Percentiles rank a stretch among this genome's conserved stretches.
Evolutionary conservation across 1,140 invertebrate genomes (phyloP).

Genomic region (Potamilus streckersoni): DNA sequence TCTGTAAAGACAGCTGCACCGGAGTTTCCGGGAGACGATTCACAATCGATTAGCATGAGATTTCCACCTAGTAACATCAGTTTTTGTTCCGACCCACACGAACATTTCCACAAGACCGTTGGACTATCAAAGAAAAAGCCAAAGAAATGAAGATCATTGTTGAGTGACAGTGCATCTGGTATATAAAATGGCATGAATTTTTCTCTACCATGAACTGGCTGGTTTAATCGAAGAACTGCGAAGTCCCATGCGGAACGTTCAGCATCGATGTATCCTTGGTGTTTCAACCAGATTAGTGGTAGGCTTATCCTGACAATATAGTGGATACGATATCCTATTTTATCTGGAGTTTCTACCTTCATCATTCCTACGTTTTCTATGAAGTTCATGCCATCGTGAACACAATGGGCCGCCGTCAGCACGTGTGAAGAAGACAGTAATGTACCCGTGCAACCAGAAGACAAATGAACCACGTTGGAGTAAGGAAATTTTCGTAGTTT

Average conservation of each 20-base stretch:
- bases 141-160: constrained; percentile 44
- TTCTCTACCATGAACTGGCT: constrained; percentile 36
- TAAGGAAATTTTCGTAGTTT: constrained; percentile 44
- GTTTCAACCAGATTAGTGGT: constrained; percentile 42
- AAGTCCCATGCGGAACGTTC: constrained; percentile 43
- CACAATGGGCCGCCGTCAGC: constrained; percentile 55
- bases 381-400: constrained; percentile 48
- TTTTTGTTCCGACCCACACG: constrained; percentile 35
- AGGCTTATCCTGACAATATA: constrained; percentile 54
- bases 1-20: constrained; percentile 48
- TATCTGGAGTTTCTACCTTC: constrained; percentile 46
- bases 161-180: constrained; percentile 37
- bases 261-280: constrained; percentile 15
- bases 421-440: constrained; percentile 49
- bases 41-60: constrained; percentile 46
- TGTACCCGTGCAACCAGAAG: constrained; percentile 56
- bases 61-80: constrained; percentile 41
- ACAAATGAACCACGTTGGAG: constrained; percentile 51
- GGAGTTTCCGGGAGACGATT: constrained; percentile 47
- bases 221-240: constrained; percentile 45
- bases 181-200: constrained; percentile 47
- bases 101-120: constrained; percentile 32
- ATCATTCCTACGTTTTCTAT: constrained; percentile 46
- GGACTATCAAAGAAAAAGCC: constrained; percentile 36
- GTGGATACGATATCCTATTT: constrained; percentile 42